Evolutionary conservation across 2,113 vertebrate species (phyloP).

Genomic region (Oreotragus oreotragus): DNA sequence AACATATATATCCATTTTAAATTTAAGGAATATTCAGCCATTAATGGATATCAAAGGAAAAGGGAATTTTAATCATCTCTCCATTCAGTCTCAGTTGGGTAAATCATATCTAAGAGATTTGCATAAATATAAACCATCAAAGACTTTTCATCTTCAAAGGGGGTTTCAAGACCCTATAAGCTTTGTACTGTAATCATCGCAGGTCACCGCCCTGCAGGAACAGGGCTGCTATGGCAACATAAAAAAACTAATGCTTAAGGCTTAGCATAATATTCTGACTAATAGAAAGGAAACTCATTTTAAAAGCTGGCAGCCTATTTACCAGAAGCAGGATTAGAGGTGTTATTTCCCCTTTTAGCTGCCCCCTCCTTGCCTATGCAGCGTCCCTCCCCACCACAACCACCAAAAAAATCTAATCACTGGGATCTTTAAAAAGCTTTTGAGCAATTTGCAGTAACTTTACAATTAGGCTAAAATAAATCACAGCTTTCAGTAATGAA

Average conservation of each 20-base stretch:
- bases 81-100: constrained; percentile 99
- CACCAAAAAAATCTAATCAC: constrained; percentile 84
- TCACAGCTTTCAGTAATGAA: constrained; percentile 77
- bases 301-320: constrained; percentile 90
- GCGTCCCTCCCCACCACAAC: constrained; percentile 55
- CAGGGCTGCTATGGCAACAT: constrained; percentile 99
- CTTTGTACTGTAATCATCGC: constrained; percentile 99
- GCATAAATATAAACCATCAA: constrained; percentile 99
- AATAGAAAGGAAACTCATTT: constrained; percentile 92
- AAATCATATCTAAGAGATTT: constrained; percentile 99
- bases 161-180: constrained; percentile 99
- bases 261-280: constrained; percentile 99
- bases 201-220: constrained; percentile 99
- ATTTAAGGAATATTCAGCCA: constrained; percentile 93
- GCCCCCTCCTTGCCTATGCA: constrained; percentile 63
- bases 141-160: constrained; percentile 99
- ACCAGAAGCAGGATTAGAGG: constrained; percentile 88
- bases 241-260: constrained; percentile 99
- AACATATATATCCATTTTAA: constrained; percentile 89
- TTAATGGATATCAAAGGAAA: constrained; percentile 97
- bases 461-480: constrained; percentile 85
- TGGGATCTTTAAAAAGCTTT: constrained; percentile 84
- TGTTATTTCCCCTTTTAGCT: constrained; percentile 90
- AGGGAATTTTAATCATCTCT: constrained; percentile 99
- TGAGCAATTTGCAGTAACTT: constrained; percentile 85